A percentile compares a stretch with the other conserved stretches of the same genome.
Conservation (phyloP, 2,797 vertebrate species). For the Periparus ater region DNA sequence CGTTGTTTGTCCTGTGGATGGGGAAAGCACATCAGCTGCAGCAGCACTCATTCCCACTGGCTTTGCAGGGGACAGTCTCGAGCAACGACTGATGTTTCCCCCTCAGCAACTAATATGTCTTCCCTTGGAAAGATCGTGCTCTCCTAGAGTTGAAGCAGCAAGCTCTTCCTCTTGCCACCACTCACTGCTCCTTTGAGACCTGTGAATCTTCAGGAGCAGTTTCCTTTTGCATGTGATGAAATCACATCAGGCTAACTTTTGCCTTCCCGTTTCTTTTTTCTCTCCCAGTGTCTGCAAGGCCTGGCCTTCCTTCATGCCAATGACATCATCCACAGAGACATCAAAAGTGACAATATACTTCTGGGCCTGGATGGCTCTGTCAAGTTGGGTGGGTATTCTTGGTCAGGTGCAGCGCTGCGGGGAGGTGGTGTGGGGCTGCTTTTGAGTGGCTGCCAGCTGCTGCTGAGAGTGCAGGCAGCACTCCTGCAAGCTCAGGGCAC, state of each 20-base stretch:
- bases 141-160: neutral
- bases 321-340: constrained; percentile 95
- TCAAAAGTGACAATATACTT: constrained; percentile 96
- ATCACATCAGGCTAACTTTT: constrained; percentile 11
- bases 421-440: neutral
- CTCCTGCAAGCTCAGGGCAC: neutral
- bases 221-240: neutral
- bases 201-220: neutral
- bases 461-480: neutral
- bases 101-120: neutral
- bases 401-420: neutral
- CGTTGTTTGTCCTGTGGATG: accelerated
- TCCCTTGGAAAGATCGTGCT: neutral
- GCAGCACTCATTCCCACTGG: neutral
- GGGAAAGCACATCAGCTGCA: neutral
- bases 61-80: neutral
- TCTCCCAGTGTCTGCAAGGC: constrained; percentile 90
- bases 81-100: neutral
- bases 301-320: constrained; percentile 95
- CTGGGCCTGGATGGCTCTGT: constrained; percentile 93
- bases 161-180: neutral
- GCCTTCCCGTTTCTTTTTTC: neutral
- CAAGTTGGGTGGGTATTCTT: constrained; percentile 87
- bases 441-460: neutral
- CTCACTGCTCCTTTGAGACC: neutral